phyloP scores from a whole-genome alignment of 2,113 vertebrate species.

The Camelus bactrianus region DNA sequence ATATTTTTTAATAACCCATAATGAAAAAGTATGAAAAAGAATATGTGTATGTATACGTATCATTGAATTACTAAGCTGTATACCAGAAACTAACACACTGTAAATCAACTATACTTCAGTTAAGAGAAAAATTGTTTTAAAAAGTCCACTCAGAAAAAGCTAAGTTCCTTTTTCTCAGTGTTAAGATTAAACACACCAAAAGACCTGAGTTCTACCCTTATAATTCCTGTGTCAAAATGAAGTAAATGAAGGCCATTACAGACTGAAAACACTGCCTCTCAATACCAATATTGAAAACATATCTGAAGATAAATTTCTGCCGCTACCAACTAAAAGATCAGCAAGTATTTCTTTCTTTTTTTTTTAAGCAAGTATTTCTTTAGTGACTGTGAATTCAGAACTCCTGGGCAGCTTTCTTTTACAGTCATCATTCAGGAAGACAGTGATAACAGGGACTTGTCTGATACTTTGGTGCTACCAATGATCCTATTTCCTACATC shows the following conservation, averaged over 20 bases:
- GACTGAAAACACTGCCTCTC: background rate
- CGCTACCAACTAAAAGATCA: background rate
- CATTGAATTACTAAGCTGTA: no score
- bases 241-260: background rate
- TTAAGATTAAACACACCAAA: conserved; percentile 12
- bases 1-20: no score
- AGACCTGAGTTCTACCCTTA: background rate
- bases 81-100: no score
- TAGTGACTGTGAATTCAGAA: background rate
- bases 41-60: no score
- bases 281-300: background rate
- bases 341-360: background rate
- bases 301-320: background rate
- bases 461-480: background rate
- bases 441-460: background rate
- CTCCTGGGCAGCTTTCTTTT: background rate
- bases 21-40: no score
- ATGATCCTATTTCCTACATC: background rate
- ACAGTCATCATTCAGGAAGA: background rate
- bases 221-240: background rate
- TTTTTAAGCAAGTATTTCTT: background rate
- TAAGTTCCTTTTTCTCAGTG: background rate
- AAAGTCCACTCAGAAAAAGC: conserved; percentile 15
- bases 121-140: background rate
- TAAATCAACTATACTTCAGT: no score